Evolutionary conservation across 2,797 vertebrate genomes (phyloP), one percentile per base, ranked within the genome.

Genomic region (Harpagifer antarcticus): DNA sequence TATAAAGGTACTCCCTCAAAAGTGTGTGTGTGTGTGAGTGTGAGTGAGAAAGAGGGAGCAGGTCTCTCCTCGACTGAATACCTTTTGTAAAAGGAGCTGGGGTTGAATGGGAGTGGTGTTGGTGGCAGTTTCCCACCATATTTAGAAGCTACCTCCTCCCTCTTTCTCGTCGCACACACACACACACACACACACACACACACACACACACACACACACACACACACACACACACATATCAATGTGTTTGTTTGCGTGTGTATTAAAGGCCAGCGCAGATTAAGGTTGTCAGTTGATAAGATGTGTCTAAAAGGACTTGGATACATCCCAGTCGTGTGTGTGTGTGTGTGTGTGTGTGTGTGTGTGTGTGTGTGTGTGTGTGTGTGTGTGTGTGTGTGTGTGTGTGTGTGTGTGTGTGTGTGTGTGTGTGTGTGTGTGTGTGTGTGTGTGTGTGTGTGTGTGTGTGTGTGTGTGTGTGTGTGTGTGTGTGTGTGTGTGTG

Each of bases 71-170:
- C 84, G 73, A 86, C 86, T 91, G 90, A 94, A 92, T 92, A 89
- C 89, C 90, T 93, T 92, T 92, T 90, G 90, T 91, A 90, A 91
- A 86, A 81, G 68, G 91, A 94, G 88, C 85, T 70, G 77, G 82
- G 76, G 58, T 80, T 91, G 88, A 94, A 92, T 93, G 90, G 90
- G 91, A 93, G 89, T 92, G 88, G 90, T 94, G 89, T 89, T 88
- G 74, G 86, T 90, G 89, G 88, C 90, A 91, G 81, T 91, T 93
- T 94, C 91, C 93, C 92, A 93, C 91, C 89, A 92, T 92, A 89
- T 94, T 89, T 92, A 88, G 90, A 87, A 86, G 77, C 80, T 49
- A 23, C 55, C 50, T n/a, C 31, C 80, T 49, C 19, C 57, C 50
- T n/a, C 31, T 45, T 67, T 47, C 20, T 52, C 12, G 50, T 61